Evolutionary conservation across 2,113 vertebrate genomes (phyloP).

Genomic region (Sclerurus mexicanus): DNA sequence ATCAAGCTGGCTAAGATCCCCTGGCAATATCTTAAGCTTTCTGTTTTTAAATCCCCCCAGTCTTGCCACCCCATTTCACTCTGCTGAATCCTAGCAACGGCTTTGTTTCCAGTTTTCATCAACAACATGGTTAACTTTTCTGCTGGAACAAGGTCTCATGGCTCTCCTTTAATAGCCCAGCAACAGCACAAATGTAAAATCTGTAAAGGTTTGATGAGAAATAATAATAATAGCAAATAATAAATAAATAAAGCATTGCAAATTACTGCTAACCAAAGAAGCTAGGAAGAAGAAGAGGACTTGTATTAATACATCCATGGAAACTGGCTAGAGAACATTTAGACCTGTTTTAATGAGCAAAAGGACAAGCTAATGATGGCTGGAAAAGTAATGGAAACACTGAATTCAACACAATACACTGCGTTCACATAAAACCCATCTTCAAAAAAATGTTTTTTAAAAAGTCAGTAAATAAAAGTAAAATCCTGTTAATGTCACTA

Average conservation of each 20-base stretch:
- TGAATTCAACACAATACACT: not conserved
- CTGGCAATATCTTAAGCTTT: not conserved
- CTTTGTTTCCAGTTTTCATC: not conserved
- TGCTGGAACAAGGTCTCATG: not conserved
- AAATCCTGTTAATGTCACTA: not conserved
- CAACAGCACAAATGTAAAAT: not conserved
- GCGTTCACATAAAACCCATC: not conserved
- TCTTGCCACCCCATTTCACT: not conserved
- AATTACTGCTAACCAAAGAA: not conserved
- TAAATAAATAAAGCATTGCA: not conserved
- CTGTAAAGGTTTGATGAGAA: not conserved
- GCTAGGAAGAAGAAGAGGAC: not conserved
- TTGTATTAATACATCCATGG: slow-evolving; percentile 6
- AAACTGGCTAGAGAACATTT: not conserved
- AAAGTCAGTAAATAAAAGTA: not conserved
- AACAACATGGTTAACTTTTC: not conserved
- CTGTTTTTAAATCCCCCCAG: not conserved
- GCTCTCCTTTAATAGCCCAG: not conserved
- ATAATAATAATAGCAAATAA: not conserved
- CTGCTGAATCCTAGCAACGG: not conserved
- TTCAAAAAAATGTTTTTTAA: not conserved
- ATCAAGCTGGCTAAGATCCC: not conserved
- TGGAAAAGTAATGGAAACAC: not conserved
- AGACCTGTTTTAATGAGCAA: slow-evolving; percentile 5
- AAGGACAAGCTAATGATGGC: not conserved